A percentile compares a stretch with the other conserved stretches of the same genome.
These are phyloP conservation scores for Ranitomeya variabilis DNA, from an alignment of 2,113 vertebrate genomes.

Conservation along the genomic window DNA sequence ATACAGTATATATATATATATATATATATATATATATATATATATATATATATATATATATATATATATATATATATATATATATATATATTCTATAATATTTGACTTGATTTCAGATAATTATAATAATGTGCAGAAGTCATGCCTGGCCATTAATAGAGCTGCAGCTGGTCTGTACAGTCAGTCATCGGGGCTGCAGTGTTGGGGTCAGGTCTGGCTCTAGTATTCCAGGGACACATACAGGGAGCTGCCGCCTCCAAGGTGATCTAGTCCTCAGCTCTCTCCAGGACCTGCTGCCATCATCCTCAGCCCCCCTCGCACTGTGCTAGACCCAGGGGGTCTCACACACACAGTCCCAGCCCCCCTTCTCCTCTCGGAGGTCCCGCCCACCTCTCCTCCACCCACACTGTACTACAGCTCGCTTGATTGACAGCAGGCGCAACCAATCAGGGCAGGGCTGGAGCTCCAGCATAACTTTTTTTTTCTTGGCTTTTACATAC, in stretches of 20 bases:
- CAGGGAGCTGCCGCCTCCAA: conserved; percentile 16
- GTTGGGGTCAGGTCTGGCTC: conserved; percentile 24
- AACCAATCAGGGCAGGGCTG: not conserved
- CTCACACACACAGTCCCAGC: not conserved
- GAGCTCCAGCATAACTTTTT: not conserved
- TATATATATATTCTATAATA: too few relatives aligned
- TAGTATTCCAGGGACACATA: not conserved
- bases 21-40: too few relatives aligned
- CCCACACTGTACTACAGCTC: not conserved
- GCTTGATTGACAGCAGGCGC: conserved; percentile 11
- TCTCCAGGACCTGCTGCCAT: conserved; percentile 28
- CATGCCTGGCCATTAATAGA: conserved; percentile 1
- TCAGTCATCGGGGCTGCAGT: conserved; percentile 20
- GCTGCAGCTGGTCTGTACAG: conserved; percentile 23
- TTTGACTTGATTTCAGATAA: not conserved
- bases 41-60: too few relatives aligned
- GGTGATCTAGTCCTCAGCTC: conserved; percentile 14
- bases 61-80: too few relatives aligned
- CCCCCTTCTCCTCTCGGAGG: not conserved
- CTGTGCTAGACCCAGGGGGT: not conserved
- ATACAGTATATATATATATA: too few relatives aligned
- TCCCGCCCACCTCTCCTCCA: not conserved
- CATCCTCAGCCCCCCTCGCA: conserved; percentile 1
- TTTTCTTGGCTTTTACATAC: not conserved
- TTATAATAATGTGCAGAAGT: not conserved